These are phyloP conservation scores for Drosophila busckii DNA, from an alignment of 1,140 invertebrate genomes.

Conservation along the genomic window DNA sequence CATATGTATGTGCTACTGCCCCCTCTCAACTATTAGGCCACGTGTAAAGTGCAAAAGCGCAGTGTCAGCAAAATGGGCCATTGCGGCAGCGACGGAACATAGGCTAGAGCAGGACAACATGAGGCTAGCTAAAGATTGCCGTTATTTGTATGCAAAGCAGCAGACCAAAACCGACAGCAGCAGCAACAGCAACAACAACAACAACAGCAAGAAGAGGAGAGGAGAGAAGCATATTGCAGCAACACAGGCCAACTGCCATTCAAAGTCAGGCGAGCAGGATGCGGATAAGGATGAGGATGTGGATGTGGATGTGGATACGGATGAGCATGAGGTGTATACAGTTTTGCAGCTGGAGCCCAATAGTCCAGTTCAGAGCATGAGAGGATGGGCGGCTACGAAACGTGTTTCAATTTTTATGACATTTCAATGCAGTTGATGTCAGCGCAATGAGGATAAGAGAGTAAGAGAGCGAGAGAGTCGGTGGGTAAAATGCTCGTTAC, in stretches of 20 bases:
- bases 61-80: no score
- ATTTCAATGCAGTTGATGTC: slow-evolving; percentile 75
- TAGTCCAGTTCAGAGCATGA: no score
- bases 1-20: no score
- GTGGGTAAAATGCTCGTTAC: slow-evolving; percentile 36
- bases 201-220: slow-evolving; percentile 29
- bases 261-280: slow-evolving; percentile 42
- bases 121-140: slow-evolving; percentile 50
- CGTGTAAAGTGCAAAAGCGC: no score
- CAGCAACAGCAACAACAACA: slow-evolving; percentile 13
- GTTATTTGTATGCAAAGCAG: slow-evolving; percentile 72
- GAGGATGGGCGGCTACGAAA: slow-evolving; percentile 33
- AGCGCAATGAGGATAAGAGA: slow-evolving; percentile 62
- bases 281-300: no score
- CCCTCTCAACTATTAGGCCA: no score
- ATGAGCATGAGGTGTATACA: no score
- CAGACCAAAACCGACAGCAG: slow-evolving; percentile 38
- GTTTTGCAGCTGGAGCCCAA: no score
- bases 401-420: slow-evolving; percentile 76
- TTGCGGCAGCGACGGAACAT: no score
- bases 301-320: no score
- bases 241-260: slow-evolving; percentile 43
- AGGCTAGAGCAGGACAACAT: slow-evolving; percentile 7
- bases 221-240: slow-evolving; percentile 40
- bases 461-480: slow-evolving; percentile 1